Evolutionary conservation across 2,888 invertebrate species (phyloP), one percentile per base, ranked within the genome.

Genomic region (Athripsodes cinereus): DNA sequence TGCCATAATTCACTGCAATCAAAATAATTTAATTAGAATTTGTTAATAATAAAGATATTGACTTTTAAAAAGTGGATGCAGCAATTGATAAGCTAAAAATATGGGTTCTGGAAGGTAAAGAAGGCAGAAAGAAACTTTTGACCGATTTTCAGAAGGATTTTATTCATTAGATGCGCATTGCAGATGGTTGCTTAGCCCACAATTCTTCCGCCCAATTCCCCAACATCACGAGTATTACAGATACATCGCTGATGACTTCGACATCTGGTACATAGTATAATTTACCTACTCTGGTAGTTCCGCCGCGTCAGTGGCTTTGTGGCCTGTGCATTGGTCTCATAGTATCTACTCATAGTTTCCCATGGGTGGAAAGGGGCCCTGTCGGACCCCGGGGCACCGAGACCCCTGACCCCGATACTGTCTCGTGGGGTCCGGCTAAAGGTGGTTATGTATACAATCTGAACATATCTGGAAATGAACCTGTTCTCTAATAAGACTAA

Each of bases 391-490:
- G 48, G 48, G 20, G 48, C 48, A 10, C 48, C 48, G 48, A 21
- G 48, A 48, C 48, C 48, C 21, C 48, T 48, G 48, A 48, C 48
- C 48, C 48, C 11, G 40, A 40, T 40, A n/a, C 40, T 40, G 40
- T 40, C 40, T 40, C 40, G 40, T 40, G 40, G 40, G 40, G 40
- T 40, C 40, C 40, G 16, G 40, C 40, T 40, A 40, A 13, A 40
- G 13, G 40, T 40, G 40, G 26, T 3, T n/a, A n/a, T n/a, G n/a
- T n/a, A n/a, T 10, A 26, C 26, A 26, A 6, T 26, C 5, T 26
- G 26, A 26, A 26, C 10, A 26, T 26, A 3, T 26, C 10, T 10
- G 10, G 26, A 26, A 26, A 26, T 10, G 26, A 26, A 26, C 26
- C 3, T 26, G 10, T 26, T 26, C 26, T 6, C 26, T 10, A 6